Evolutionary conservation across 1,140 invertebrate genomes (phyloP).

Genomic region (Listronotus oregonensis): DNA sequence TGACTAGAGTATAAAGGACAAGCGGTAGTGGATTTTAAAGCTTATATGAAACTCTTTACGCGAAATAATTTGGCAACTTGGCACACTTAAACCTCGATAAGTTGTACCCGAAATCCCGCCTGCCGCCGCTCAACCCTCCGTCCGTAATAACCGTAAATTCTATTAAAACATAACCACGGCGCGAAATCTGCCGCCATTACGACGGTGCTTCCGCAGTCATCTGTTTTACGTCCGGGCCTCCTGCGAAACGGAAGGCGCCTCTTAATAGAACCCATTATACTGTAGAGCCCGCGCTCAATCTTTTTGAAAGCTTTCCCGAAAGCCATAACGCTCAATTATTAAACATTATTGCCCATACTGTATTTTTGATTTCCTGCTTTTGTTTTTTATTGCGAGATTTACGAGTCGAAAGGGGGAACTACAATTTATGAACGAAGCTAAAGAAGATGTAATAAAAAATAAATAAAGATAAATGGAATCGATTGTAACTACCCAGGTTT

Average conservation of each 20-base stretch:
- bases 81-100: background rate
- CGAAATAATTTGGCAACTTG: slow-evolving; percentile 15
- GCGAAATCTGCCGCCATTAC: slow-evolving; percentile 59
- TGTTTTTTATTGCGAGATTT: slow-evolving; percentile 46
- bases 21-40: too few relatives aligned
- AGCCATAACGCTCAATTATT: slow-evolving; percentile 57
- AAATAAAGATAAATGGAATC: too few relatives aligned
- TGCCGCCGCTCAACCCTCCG: slow-evolving; percentile 41
- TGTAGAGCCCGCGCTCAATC: slow-evolving; percentile 50
- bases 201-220: slow-evolving; percentile 55
- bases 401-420: slow-evolving; percentile 9
- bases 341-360: slow-evolving; percentile 55
- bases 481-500: too few relatives aligned
- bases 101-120: slow-evolving; percentile 10
- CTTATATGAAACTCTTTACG: too few relatives aligned
- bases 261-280: slow-evolving; percentile 48
- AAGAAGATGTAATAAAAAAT: too few relatives aligned
- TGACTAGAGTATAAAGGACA: too few relatives aligned
- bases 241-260: slow-evolving; percentile 10
- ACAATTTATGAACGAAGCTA: slow-evolving; percentile 16
- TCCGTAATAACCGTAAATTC: slow-evolving; percentile 58
- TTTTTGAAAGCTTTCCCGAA: slow-evolving; percentile 55
- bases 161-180: slow-evolving; percentile 59
- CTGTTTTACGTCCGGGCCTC: slow-evolving; percentile 50
- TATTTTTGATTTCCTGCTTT: slow-evolving; percentile 54